Conservation (phyloP, 2,797 vertebrate species). For the Toxotes lorentzi region DNA sequence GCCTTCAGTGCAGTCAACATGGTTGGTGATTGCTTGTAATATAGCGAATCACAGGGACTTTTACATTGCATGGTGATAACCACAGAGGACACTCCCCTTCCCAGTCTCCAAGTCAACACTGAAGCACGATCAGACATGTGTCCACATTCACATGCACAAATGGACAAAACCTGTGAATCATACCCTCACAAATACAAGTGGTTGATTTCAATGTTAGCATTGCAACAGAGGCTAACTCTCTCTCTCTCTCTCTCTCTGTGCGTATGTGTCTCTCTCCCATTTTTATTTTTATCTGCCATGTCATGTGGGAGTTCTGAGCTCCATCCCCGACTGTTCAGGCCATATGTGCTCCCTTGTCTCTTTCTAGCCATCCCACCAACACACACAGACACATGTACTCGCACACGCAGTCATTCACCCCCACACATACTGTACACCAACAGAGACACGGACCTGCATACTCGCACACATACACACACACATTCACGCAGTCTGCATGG, state of each 20-base stretch:
- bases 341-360: constrained; percentile 74
- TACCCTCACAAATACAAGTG: constrained; percentile 12
- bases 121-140: neutral
- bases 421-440: constrained; percentile 22
- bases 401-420: constrained; percentile 16
- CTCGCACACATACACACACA: constrained; percentile 18
- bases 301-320: constrained; percentile 75
- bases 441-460: constrained; percentile 14
- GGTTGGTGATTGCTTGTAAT: neutral
- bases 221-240: constrained; percentile 6
- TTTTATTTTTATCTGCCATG: constrained; percentile 73
- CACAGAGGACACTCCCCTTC: neutral
- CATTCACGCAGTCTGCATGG: constrained; percentile 35
- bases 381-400: constrained; percentile 31
- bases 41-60: constrained; percentile 9
- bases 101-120: neutral
- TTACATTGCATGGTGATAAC: neutral
- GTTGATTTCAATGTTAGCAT: constrained; percentile 18
- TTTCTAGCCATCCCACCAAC: constrained; percentile 53
- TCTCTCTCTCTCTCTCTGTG: constrained; percentile 17
- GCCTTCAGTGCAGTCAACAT: neutral
- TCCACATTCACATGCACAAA: neutral
- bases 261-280: constrained; percentile 27
- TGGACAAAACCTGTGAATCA: constrained; percentile 22
- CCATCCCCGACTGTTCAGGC: constrained; percentile 72